Percentiles rank a stretch among this genome's conserved stretches.
phyloP scores from a whole-genome alignment of 2,797 vertebrate species.

The Onychomys arenicola region DNA sequence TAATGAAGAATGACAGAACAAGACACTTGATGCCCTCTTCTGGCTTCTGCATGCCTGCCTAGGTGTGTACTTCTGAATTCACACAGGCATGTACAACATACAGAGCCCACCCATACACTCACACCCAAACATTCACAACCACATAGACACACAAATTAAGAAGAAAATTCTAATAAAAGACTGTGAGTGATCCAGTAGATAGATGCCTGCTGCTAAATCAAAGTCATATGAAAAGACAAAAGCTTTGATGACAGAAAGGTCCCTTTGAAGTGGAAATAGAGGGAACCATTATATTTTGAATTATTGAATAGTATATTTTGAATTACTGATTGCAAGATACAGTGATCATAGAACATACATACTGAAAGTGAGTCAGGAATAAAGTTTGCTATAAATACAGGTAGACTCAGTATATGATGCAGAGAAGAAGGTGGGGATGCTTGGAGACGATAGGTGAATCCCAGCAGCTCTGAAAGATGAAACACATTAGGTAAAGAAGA shows the following conservation, averaged over 20 bases:
- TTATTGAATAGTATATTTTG: not conserved
- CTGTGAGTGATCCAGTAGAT: not conserved
- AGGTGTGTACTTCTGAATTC: not conserved
- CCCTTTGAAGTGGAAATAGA: not conserved
- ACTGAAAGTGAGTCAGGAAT: not conserved
- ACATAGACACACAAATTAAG: not conserved
- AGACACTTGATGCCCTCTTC: not conserved
- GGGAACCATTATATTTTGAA: conserved; percentile 1
- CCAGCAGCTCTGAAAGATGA: not conserved
- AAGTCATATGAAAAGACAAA: not conserved
- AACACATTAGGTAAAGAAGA: not conserved
- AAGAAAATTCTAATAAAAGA: not conserved
- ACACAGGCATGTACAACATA: no score
- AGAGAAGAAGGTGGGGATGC: not conserved
- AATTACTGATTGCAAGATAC: not conserved
- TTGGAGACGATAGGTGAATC: not conserved
- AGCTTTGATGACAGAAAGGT: not conserved
- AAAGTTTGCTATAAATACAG: not conserved
- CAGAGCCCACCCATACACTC: not conserved
- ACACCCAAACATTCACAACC: not conserved
- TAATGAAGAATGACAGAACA: not conserved
- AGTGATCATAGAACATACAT: not conserved
- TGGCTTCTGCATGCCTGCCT: not conserved
- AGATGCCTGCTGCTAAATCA: not conserved
- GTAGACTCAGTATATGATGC: not conserved